Evolutionary conservation across 2,113 vertebrate species (phyloP), one percentile per base, ranked within the genome.

Genomic region (Macrotis lagotis): DNA sequence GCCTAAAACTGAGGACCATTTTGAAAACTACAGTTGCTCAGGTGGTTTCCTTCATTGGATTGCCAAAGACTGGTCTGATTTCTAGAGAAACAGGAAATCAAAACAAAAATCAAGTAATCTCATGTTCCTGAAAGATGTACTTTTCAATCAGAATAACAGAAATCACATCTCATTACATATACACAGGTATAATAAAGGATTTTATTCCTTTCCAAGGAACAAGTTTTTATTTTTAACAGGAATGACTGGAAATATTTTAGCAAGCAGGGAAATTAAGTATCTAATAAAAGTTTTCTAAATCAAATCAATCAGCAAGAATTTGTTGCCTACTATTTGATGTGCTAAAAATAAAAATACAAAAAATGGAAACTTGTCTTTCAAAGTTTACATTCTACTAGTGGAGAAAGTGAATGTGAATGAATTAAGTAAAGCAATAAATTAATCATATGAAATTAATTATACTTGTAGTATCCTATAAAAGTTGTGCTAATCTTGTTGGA

Each of bases 241-340:
- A 94, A 74, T 19, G 48, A 91, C 28, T 50, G 91, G 52, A 96
- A 93, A 74, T 37, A 96, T 74, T 90, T 89, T 53, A 95, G 88
- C 47, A 51, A 12, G n/a, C 7, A 24, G n/a, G 6, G 44, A 83
- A 83, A 83, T 44, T 83, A 83, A 44, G 16, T 8, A 19, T 44
- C 19, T 44, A 83, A 2, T 83, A 83, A 83, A 44, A 44, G 5
- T 9, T 83, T 83, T 83, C 66, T 44, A 83, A 83, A 44, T 44
- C 66, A 44, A 83, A 44, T 44, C 16, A 74, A n/a, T 74, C 66
- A 22, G 22, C 37, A 44, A 44, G n/a, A 83, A 83, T 83, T 83
- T 83, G 44, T 83, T 83, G 24, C 37, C n/a, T 44, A 74, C 59
- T 74, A n/a, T 24, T 11, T 83, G 66, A 24, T n/a, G n/a, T 44